Percentiles rank a stretch among this genome's conserved stretches.
phyloP scores from a whole-genome alignment of 2,888 invertebrate species.

The Prenolepis imparis region DNA sequence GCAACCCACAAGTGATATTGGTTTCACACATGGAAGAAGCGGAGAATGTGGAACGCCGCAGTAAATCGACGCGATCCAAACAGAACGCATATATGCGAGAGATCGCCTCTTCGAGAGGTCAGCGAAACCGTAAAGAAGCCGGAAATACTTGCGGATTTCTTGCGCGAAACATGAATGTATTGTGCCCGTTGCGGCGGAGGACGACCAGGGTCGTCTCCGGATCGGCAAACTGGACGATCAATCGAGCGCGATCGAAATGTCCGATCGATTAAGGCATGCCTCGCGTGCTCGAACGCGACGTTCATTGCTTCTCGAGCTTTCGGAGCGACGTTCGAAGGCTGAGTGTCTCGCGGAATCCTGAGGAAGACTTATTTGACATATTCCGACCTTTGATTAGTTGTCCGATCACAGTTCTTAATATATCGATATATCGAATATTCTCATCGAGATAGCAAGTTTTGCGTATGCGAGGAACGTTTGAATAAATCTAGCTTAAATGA shows the following conservation, averaged over 20 bases:
- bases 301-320: constrained; percentile 62
- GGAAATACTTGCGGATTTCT: constrained; percentile 72
- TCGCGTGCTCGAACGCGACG: constrained; percentile 60
- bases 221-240: constrained; percentile 60
- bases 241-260: constrained; percentile 64
- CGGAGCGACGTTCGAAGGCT: constrained; percentile 38
- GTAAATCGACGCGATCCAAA: constrained; percentile 68
- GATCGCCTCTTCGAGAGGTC: constrained; percentile 67
- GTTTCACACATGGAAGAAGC: constrained; percentile 64
- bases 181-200: constrained; percentile 29
- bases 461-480: neutral
- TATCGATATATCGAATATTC: constrained; percentile 45
- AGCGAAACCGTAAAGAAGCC: constrained; percentile 69
- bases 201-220: constrained; percentile 46
- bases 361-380: constrained; percentile 52
- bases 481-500: neutral
- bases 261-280: constrained; percentile 71
- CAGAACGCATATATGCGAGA: constrained; percentile 35
- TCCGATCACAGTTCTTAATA: constrained; percentile 48
- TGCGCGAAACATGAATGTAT: constrained; percentile 39
- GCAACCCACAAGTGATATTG: constrained; percentile 47
- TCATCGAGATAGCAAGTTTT: constrained; percentile 33
- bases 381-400: constrained; percentile 51
- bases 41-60: constrained; percentile 70
- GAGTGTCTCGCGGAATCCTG: constrained; percentile 12